phyloP scores from a whole-genome alignment of 2,113 vertebrate species.

The Pelecanus crispus region DNA sequence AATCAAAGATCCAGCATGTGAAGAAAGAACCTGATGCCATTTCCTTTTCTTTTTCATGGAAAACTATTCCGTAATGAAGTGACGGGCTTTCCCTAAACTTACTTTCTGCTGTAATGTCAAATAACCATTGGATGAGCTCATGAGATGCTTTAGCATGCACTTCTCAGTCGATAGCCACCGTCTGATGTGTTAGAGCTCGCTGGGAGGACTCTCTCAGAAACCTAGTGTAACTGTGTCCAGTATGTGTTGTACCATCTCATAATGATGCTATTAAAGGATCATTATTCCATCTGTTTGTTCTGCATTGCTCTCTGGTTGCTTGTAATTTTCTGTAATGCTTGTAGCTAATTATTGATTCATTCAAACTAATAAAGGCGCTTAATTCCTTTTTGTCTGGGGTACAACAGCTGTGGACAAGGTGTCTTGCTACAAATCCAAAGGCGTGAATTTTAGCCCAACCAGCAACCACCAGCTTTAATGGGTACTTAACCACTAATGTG shows the following conservation, averaged over 20 bases:
- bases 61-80: not conserved
- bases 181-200: not conserved
- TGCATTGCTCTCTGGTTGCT: not conserved
- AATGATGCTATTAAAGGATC: constrained; percentile 11
- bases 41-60: not conserved
- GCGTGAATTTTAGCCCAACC: not conserved
- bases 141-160: not conserved
- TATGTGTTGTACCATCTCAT: not conserved
- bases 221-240: not conserved
- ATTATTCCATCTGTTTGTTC: not conserved
- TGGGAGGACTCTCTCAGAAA: not conserved
- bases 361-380: not conserved
- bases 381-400: not conserved
- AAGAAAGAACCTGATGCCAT: not conserved
- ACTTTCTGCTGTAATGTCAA: not conserved
- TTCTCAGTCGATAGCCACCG: not conserved
- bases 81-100: not conserved
- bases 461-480: not conserved
- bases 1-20: not conserved
- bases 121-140: not conserved
- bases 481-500: not conserved
- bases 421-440: not conserved
- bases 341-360: not conserved
- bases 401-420: not conserved
- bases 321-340: not conserved